Conservation (phyloP, 2,797 vertebrate genomes). For the Diplodus puntazzo region DNA sequence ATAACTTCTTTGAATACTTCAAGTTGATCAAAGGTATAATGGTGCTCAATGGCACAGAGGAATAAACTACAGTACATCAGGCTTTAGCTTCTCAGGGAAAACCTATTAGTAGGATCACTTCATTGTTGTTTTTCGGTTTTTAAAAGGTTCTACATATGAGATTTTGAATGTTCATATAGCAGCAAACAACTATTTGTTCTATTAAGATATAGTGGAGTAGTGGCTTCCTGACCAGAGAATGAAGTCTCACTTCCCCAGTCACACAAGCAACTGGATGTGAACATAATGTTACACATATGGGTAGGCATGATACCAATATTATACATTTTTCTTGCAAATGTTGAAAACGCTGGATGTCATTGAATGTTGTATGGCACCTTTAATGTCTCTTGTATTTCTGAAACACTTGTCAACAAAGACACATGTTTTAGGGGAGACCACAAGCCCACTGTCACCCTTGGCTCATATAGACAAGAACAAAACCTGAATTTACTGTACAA, state of each 20-base stretch:
- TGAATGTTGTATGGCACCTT: too few relatives aligned
- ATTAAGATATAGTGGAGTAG: too few relatives aligned
- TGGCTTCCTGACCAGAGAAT: too few relatives aligned
- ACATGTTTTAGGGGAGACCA: not conserved
- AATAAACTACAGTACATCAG: not conserved
- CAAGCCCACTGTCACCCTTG: not conserved
- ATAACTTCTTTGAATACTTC: not conserved
- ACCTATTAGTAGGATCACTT: not conserved
- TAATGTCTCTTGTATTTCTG: not conserved
- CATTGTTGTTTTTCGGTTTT: not conserved
- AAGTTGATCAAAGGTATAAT: slow-evolving; percentile 1
- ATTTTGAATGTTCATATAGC: too few relatives aligned
- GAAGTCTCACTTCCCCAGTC: too few relatives aligned
- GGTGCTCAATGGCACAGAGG: not conserved
- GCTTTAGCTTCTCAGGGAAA: not conserved
- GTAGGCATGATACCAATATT: too few relatives aligned
- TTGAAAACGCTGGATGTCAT: too few relatives aligned
- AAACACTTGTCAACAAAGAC: not conserved
- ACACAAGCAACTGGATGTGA: too few relatives aligned
- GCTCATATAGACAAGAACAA: not conserved
- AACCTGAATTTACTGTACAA: not conserved
- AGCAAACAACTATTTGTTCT: too few relatives aligned
- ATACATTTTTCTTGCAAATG: too few relatives aligned
- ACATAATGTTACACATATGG: too few relatives aligned
- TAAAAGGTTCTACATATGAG: too few relatives aligned